Conservation (phyloP, 2,797 vertebrate species). For the Onychomys arenicola region DNA sequence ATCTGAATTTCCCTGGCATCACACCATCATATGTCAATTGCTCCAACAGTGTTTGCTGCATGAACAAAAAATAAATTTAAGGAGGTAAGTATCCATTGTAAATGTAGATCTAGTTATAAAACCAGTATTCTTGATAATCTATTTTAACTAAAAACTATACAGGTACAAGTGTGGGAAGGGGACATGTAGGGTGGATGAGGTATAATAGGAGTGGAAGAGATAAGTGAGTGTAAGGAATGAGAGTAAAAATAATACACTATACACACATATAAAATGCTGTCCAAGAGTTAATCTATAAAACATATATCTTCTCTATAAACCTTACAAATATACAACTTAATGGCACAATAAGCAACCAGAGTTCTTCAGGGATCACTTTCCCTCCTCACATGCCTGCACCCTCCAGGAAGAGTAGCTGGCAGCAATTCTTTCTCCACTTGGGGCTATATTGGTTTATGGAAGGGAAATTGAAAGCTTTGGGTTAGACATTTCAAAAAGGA, state of each 20-base stretch:
- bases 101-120: background rate
- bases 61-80: background rate
- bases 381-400: background rate
- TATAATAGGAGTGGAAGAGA: background rate
- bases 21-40: background rate
- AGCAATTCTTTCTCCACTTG: background rate
- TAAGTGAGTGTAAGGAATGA: background rate
- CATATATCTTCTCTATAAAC: background rate
- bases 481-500: slow-evolving; percentile 10
- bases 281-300: background rate
- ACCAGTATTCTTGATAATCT: background rate
- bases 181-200: accelerated
- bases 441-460: background rate
- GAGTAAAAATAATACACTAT: background rate
- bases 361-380: no score
- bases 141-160: slow-evolving; percentile 24
- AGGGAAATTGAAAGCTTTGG: slow-evolving; percentile 37
- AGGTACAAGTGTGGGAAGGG: background rate
- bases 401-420: background rate
- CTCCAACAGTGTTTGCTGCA: background rate
- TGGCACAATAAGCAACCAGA: background rate
- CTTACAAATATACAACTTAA: background rate
- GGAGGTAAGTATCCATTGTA: background rate
- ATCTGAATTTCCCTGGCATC: background rate
- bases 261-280: background rate